phyloP scores from a whole-genome alignment of 64 coral and sea anemone species.

The Actinia equina region DNA sequence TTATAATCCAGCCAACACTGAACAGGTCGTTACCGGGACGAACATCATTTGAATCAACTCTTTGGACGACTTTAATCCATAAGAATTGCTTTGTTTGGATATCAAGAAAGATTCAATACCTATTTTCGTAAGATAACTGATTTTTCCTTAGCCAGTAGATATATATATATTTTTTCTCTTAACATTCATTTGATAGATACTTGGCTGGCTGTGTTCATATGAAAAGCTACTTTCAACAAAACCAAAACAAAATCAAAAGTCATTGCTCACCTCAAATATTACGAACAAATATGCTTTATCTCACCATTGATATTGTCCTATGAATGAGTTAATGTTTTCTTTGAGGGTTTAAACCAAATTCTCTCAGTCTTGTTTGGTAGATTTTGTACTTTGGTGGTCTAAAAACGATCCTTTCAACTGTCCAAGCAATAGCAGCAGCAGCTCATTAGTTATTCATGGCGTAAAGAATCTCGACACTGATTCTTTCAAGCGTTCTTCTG shows the following conservation, averaged over 20 bases:
- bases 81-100: too few relatives aligned
- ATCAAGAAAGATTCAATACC: too few relatives aligned
- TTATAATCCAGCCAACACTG: background rate
- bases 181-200: background rate
- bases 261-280: background rate
- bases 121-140: too few relatives aligned
- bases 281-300: background rate
- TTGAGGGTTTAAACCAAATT: background rate
- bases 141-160: too few relatives aligned
- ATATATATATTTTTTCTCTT: background rate
- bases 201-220: background rate
- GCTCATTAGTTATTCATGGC: constrained; percentile 7
- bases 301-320: background rate
- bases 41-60: too few relatives aligned
- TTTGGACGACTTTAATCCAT: too few relatives aligned
- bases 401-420: background rate
- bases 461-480: background rate
- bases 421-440: background rate
- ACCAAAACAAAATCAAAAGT: background rate
- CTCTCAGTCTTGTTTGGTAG: background rate
- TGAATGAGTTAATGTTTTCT: background rate
- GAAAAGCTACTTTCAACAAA: background rate
- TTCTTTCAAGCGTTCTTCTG: constrained; percentile 15
- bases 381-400: background rate
- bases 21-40: too few relatives aligned